Evolutionary conservation across 1,140 invertebrate genomes (phyloP).

Genomic region (Eufriesea mexicana): DNA sequence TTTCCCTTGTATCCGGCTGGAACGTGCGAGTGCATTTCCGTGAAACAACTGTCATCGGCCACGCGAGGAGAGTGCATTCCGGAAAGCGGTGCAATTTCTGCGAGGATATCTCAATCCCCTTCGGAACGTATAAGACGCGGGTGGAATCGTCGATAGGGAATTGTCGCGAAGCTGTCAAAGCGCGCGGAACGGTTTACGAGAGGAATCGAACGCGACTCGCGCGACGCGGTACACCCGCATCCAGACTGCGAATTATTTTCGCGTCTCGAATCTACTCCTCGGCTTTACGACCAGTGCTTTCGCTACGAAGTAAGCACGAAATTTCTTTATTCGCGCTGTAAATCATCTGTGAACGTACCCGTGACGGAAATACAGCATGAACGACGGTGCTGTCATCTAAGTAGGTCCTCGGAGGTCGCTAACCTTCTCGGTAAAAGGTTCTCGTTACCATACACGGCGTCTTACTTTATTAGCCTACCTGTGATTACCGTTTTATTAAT

Average conservation of each 20-base stretch:
- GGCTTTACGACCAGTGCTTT: neutral
- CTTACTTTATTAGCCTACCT: no score
- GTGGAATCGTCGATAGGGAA: slow-evolving; percentile 24
- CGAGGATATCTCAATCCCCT: slow-evolving; percentile 13
- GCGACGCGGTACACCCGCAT: neutral
- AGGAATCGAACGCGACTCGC: neutral
- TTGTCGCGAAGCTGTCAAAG: slow-evolving; percentile 29
- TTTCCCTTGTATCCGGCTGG: neutral
- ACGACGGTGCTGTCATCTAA: no score
- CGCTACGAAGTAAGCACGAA: no score
- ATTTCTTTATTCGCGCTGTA: no score
- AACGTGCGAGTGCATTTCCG: slow-evolving; percentile 32
- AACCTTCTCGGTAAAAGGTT: no score
- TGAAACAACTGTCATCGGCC: slow-evolving; percentile 41
- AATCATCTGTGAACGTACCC: no score
- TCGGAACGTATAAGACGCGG: neutral
- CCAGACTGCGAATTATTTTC: neutral
- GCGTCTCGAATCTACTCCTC: neutral
- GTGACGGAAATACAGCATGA: no score
- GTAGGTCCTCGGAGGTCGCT: no score
- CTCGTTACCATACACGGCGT: no score
- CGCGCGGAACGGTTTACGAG: neutral
- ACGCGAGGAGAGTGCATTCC: slow-evolving; percentile 36
- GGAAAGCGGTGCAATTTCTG: slow-evolving; percentile 22
- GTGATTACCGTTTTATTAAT: no score